Base-by-base conservation (phyloP, 92 coral and sea anemone species). In the Parazoanthus darwini region DNA sequence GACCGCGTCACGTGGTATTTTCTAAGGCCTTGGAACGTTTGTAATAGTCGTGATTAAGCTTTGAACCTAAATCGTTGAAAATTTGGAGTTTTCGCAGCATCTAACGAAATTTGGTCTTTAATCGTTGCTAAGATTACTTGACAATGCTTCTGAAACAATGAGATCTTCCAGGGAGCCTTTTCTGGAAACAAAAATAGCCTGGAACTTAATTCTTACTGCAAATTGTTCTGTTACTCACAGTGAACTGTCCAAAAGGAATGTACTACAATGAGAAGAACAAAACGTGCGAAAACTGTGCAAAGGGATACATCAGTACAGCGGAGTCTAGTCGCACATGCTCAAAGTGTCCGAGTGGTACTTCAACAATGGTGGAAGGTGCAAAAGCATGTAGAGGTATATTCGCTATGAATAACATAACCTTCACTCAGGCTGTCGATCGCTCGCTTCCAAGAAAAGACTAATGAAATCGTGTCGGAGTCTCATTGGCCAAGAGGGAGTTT, bases 201-300 rank as follows among this genome's bases (percentile, higher is more conserved):
- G 66, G 14, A 18, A 58, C 1, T 58, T 13, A 58, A 58, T 13
- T 58, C 9, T 13, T 63, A 2, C 70, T 63, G n/a, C 1, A 1
- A 63, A 63, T 22, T 63, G 42, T 29, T 33, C 38, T 83, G 43
- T 43, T 4, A 74, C 25, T 83, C 33, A 1, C 66, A 83, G 87
- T 83, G 23, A 83, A 74, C 42, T 83, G 87, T 33, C 79, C 77
- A 43, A 83, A 83, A 46, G 87, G 87, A 26, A 68, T 68, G 87
- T 70, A 68, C 87, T 83, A 70, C 63, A 46, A 70, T 4, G 78
- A 29, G 26, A 16, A 25, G 66, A 70, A 44, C 5, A 83, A 70
- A 46, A 83, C 87, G 20, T 83, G 87, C 54, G 9, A 43, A 26
- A 83, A 83, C 13, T 83, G 87, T 29, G 23, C 65, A 0, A 20